A percentile compares a stretch with the other conserved stretches of the same genome.
phyloP scores from a whole-genome alignment of 2,888 invertebrate genomes.

The Drosophila testacea region DNA sequence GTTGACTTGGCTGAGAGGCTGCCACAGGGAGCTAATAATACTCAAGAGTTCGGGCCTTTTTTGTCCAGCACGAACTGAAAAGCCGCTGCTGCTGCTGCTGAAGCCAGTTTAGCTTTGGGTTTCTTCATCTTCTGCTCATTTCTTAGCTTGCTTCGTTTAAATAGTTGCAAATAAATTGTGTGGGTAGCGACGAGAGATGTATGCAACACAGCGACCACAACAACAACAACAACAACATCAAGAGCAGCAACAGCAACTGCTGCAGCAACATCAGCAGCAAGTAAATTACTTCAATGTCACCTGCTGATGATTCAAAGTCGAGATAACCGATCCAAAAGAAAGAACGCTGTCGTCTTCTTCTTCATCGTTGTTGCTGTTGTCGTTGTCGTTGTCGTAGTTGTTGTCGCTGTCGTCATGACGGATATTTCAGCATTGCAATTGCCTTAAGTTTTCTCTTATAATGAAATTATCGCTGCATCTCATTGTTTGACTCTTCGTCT shows the following conservation, averaged over 20 bases:
- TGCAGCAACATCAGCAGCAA: constrained; percentile 63
- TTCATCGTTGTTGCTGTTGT: constrained; percentile 14
- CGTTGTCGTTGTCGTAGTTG: constrained; percentile 9
- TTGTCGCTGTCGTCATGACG: constrained; percentile 47
- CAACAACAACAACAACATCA: constrained; percentile 41
- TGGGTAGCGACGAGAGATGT: constrained; percentile 67
- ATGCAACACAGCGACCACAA: constrained; percentile 41
- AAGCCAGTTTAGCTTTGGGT: constrained; percentile 19
- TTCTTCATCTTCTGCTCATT: constrained; percentile 12
- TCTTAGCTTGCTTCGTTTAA: constrained; percentile 62
- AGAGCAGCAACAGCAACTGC: constrained; percentile 25
- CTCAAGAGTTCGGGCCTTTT: constrained; percentile 58
- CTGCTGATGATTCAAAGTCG: constrained; percentile 76
- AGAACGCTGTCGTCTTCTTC: constrained; percentile 37
- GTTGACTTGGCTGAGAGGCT: constrained; percentile 42
- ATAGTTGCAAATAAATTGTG: constrained; percentile 79
- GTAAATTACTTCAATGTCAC: constrained; percentile 82
- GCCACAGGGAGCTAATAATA: constrained; percentile 77
- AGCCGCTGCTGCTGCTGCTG: constrained; percentile 20
- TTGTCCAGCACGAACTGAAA: constrained; percentile 64
- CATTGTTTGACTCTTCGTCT: constrained; percentile 64
- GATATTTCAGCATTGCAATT: constrained; percentile 59
- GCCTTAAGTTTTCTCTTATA: constrained; percentile 77
- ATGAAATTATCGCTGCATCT: constrained; percentile 79
- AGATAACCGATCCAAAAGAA: constrained; percentile 72